These are phyloP conservation scores for Ondatra zibethicus DNA, from an alignment of 2,113 vertebrate genomes.

Conservation along the genomic window DNA sequence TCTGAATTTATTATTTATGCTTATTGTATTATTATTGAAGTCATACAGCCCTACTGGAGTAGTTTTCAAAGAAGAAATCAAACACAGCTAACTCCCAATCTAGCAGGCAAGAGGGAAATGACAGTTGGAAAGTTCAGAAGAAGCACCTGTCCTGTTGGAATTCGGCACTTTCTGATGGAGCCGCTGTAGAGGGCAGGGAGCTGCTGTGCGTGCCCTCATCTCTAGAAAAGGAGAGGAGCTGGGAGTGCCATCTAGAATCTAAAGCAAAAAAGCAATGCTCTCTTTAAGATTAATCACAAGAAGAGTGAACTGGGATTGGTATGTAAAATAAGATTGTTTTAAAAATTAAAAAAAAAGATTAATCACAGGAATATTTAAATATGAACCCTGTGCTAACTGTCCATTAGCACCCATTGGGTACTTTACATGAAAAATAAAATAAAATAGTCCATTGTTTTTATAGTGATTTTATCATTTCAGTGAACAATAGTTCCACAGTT, in stretches of 20 bases:
- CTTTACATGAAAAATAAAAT: background rate
- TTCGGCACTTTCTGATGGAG: background rate
- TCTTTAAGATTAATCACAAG: background rate
- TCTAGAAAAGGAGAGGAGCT: background rate
- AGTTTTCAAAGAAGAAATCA: conserved; percentile 39
- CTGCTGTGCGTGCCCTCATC: background rate
- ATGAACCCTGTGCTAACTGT: background rate
- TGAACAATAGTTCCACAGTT: background rate
- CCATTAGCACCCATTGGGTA: background rate
- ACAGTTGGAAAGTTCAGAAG: conserved; percentile 25
- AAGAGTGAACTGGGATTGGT: no score
- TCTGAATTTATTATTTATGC: background rate
- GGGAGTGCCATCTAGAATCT: background rate
- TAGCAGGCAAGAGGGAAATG: conserved; percentile 33
- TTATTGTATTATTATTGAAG: conserved; percentile 11
- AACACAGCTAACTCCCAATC: background rate
- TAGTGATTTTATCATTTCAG: background rate
- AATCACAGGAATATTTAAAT: background rate
- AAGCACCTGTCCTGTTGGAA: conserved; percentile 35
- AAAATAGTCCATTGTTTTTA: background rate
- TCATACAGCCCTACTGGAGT: background rate
- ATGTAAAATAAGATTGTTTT: no score
- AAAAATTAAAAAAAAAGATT: background rate
- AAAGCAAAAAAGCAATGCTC: background rate
- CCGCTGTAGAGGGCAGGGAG: background rate